Evolutionary conservation across 2,888 invertebrate genomes (phyloP), one percentile per base, ranked within the genome.

Genomic region (Achlya flavicornis): DNA sequence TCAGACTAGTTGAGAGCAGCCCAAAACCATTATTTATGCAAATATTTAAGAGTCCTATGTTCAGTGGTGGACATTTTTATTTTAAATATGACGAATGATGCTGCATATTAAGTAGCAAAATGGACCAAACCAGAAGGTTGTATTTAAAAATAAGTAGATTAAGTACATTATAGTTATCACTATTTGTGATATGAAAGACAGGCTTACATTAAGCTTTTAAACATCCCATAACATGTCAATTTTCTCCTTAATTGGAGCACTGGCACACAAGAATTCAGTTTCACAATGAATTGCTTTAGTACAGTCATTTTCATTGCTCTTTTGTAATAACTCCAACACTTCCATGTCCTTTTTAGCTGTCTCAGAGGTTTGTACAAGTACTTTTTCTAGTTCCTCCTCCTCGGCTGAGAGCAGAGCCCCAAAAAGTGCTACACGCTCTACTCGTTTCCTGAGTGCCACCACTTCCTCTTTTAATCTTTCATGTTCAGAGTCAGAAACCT

Each of bases 301-400:
- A 67, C 63, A 69, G 11, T 85, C 76, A 69, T 72, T 76, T 10
- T 86, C 85, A 60, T 78, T 74, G 64, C 76, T 85, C 62, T 88
- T 91, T 19, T 80, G 78, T 6, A 92, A 67, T 63, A 86, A 68
- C 76, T 92, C 91, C 46, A 91, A 69, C 1, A 84, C 77, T 71
- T 91, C 88, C 89, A 92, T 91, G 63, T 93, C 90, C 64, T 88
- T 91, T 61, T 88, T 89, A 0, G 91, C 91, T 41, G 82, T 79
- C 77, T 92, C 91, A 81, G 89, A 92, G 0, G 90, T 81, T 73
- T 85, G 86, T 64, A 90, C 91, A 14, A 88, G 35, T 35, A 35
- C 76, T 2, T 88, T 82, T 8, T 86, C 76, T 0, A 93, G 72
- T 69, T 93, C 91, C 62, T 90, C 87, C 68, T 88, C 89, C 67